phyloP scores from a whole-genome alignment of 2,797 vertebrate species.

The Karalla daura region DNA sequence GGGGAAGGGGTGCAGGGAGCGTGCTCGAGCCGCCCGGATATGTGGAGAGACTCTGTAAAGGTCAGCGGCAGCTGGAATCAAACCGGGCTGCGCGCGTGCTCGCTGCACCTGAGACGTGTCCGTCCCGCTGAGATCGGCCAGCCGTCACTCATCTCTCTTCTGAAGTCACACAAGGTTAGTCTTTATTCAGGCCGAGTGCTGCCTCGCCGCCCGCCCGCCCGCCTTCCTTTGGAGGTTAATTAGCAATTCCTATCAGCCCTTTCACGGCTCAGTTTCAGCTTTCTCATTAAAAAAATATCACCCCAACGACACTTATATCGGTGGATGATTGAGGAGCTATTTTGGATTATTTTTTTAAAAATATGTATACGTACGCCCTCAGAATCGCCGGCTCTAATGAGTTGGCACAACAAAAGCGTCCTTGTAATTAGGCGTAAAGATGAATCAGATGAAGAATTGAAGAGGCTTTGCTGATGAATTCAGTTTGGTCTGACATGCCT shows the following conservation, averaged over 20 bases:
- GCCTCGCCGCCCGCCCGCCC: not conserved
- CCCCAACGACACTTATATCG: not conserved
- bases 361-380: too few species aligned
- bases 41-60: constrained; percentile 23
- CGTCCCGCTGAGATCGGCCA: constrained; percentile 10
- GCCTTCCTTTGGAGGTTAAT: constrained; percentile 24
- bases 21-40: not conserved
- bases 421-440: not conserved
- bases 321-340: not conserved
- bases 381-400: not conserved
- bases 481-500: not conserved
- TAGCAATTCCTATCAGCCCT: constrained; percentile 47
- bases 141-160: constrained; percentile 33
- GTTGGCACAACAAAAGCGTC: not conserved
- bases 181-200: constrained; percentile 35
- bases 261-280: constrained; percentile 4
- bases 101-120: not conserved
- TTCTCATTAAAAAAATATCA: constrained; percentile 26
- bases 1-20: too few species aligned
- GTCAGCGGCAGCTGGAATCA: constrained; percentile 6
- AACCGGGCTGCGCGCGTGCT: not conserved
- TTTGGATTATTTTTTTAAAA: too few species aligned
- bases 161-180: constrained; percentile 49
- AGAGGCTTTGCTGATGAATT: not conserved
- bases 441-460: not conserved